Evolutionary conservation across 2,888 invertebrate species (phyloP).

Genomic region (Gibbula magus): DNA sequence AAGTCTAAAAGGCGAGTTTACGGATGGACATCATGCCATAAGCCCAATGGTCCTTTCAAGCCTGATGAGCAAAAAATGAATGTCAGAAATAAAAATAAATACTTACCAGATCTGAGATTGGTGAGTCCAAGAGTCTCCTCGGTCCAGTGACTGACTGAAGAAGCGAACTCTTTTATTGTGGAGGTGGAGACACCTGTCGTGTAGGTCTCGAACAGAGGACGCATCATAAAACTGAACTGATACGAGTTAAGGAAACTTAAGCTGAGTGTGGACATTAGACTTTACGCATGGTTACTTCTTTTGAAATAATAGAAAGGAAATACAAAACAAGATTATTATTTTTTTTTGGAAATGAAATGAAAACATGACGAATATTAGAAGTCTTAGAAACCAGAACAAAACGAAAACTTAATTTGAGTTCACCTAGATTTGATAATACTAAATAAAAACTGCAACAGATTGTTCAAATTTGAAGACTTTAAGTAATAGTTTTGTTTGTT

Average conservation of each 20-base stretch:
- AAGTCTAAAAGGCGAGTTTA: too few relatives aligned
- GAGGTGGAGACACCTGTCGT: background rate
- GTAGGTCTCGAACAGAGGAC: conserved; percentile 11
- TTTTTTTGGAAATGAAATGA: background rate
- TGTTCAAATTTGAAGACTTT: too few relatives aligned
- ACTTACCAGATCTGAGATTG: conserved; percentile 20
- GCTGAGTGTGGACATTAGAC: too few relatives aligned
- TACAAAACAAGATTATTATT: background rate
- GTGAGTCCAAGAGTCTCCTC: background rate
- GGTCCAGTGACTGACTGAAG: background rate
- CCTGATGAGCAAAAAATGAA: too few relatives aligned
- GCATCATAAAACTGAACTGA: conserved; percentile 16
- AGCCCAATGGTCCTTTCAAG: too few relatives aligned
- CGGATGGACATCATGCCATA: too few relatives aligned
- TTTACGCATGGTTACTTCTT: background rate
- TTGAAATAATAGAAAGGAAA: background rate
- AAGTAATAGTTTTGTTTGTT: too few relatives aligned
- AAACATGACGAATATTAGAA: too few relatives aligned
- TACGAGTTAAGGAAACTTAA: conserved; percentile 5
- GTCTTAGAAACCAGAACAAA: too few relatives aligned
- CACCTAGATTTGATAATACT: too few relatives aligned
- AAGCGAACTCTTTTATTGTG: background rate
- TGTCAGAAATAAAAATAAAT: background rate
- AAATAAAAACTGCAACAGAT: too few relatives aligned
- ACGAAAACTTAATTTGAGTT: too few relatives aligned